These are phyloP conservation scores for Neodiprion fabricii DNA, from an alignment of 1,140 invertebrate species.

Conservation along the genomic window DNA sequence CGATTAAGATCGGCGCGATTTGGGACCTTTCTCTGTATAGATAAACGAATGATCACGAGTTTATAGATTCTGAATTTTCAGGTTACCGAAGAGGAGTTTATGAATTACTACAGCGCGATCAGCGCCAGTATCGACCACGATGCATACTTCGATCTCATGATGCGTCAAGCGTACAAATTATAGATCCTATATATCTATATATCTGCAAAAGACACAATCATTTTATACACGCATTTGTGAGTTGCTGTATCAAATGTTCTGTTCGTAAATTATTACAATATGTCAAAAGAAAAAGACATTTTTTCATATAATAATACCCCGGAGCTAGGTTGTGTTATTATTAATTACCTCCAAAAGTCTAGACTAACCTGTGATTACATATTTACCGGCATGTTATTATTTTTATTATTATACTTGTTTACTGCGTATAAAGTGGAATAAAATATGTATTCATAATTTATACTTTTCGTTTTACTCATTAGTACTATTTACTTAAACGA, in stretches of 20 bases:
- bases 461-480: no score
- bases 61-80: conserved; percentile 54
- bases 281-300: background rate
- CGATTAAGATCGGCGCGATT: no score
- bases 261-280: background rate
- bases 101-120: conserved; percentile 93
- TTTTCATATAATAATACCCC: no score
- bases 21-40: no score
- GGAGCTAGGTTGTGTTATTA: no score
- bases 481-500: no score
- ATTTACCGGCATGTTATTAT: background rate
- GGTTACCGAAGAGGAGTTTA: conserved; percentile 92
- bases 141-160: conserved; percentile 94
- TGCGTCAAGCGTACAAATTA: conserved; percentile 90
- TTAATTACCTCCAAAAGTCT: background rate
- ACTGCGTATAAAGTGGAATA: background rate
- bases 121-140: conserved; percentile 95
- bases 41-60: no score
- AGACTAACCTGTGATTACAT: background rate
- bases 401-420: background rate
- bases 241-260: background rate
- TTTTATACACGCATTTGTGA: background rate
- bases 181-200: conserved; percentile 55
- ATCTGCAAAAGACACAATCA: background rate
- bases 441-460: background rate